Base-by-base conservation (phyloP, 2,797 vertebrate genomes). In the Enteromius viviparus region DNA sequence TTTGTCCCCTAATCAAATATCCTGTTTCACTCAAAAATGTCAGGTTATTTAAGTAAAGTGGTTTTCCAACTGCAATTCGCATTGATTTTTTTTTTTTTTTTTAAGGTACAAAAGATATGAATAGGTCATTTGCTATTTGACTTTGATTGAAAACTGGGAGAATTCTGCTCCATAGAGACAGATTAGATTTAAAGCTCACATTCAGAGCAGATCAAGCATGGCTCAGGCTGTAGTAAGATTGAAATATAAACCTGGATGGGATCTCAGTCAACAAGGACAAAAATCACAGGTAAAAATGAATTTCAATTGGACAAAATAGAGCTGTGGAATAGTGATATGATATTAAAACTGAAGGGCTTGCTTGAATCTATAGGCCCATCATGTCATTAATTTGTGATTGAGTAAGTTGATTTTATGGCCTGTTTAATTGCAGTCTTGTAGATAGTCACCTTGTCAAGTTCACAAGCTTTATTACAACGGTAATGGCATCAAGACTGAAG, bases 361-460 rank as follows among this genome's bases (percentile, higher is more conserved):
- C 86, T 89, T 89, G 87, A 93, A 91, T 91, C 90, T 86, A 87
- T 87, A 84, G 87, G 90, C 89, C 86, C 87, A 87, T 87, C 88
- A 79, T 89, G 91, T 92, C 92, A 93, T 94, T 92, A 92, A 92
- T 92, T 90, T 91, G 87, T 91, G 92, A 92, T 93, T 40, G 53
- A 88, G 92, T 91, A 87, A 84, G 89, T 88, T 89, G 89, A 89
- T 92, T 93, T 94, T 91, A 94, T 92, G 85, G 85, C 66, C 87
- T 91, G 87, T 92, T 91, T 92, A 92, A 94, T 92, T 91, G 89
- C 90, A 74, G 76, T 74, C 82, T 86, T 89, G 90, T 89, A 87
- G 87, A 88, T 91, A 90, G 91, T 94, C 93, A 92, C 93, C 92
- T 94, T 95, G 92, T 92, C 87, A 91, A 91, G 92, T 92, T 94